Evolutionary conservation across 2,888 invertebrate genomes (phyloP).

Genomic region (Leptinotarsa haldemani): DNA sequence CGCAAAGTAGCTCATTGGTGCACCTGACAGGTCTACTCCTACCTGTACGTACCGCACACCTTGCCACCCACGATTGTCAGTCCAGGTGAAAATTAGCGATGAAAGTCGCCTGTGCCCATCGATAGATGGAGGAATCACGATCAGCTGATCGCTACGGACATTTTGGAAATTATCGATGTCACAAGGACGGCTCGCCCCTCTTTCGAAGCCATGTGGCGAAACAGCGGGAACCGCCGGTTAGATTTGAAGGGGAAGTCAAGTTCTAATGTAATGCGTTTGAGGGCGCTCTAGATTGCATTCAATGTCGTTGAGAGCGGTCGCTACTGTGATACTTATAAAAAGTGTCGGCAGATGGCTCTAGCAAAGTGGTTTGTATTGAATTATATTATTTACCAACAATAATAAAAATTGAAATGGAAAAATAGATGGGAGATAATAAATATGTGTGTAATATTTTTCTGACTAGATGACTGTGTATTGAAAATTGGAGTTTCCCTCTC

Average conservation of each 20-base stretch:
- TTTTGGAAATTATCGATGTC: slow-evolving; percentile 45
- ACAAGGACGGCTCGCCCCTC: slow-evolving; percentile 15
- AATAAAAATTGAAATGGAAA: not conserved
- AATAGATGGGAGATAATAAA: not conserved
- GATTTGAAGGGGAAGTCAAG: not conserved
- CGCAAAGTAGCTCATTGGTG: slow-evolving; percentile 62
- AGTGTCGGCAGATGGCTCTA: not conserved
- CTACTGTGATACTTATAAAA: not conserved
- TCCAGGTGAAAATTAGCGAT: slow-evolving; percentile 23
- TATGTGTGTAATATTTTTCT: too few species aligned
- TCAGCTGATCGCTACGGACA: slow-evolving; percentile 59
- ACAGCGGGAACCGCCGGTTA: slow-evolving; percentile 8
- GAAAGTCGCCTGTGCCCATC: not conserved
- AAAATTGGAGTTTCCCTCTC: too few species aligned
- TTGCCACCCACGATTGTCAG: slow-evolving; percentile 42
- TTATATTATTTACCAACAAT: not conserved
- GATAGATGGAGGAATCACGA: slow-evolving; percentile 28
- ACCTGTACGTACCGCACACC: slow-evolving; percentile 57
- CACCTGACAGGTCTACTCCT: slow-evolving; percentile 65
- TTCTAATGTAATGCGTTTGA: not conserved
- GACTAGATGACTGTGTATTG: too few species aligned
- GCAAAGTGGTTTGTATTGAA: not conserved
- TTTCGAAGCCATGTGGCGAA: slow-evolving; percentile 21
- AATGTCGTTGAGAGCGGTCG: not conserved
- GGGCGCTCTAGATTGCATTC: not conserved